Base-by-base conservation (phyloP, 2,797 vertebrate genomes). In the Sebastes cheni region DNA sequence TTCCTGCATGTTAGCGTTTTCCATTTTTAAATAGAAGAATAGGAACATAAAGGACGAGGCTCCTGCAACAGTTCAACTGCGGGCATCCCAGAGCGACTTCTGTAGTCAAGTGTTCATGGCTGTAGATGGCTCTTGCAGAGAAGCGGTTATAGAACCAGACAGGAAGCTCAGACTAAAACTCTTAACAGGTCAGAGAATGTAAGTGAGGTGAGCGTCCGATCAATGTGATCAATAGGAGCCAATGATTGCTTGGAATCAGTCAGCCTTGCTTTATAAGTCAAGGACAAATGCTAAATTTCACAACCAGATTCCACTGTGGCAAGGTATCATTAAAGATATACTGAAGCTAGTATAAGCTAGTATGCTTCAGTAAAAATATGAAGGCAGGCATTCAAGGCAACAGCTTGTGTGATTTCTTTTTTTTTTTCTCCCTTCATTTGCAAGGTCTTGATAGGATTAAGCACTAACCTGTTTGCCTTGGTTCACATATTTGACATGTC, bases 181-280 rank as follows among this genome's bases (percentile, higher is more conserved):
- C 76, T 73, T 55, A 32, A 74, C 69, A 77, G 79, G 83, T 85
- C 83, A 82, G 64, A 75, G 65, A 68, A 86, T 10, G 34, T 81
- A 83, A 86, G 67, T 58, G 83, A 89, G 80, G 83, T 83, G 79
- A 81, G 80, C 67, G 5, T 73, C 54, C 7, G 75, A 86, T 91
- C 88, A 61, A 80, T 88, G 67, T 73, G 72, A 86, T 93, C 92
- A 84, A 91, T 88, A 84, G 8, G 62, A 78, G 29, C 77, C 64
- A 85, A 81, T 84, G 73, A 84, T 86, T 81, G 72, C 86, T 81
- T 68, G 32, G 78, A 90, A 92, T 88, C 72, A 27, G 70, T 84
- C 56, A 76, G 76, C 68, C 64, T 82, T 65, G 4, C 66, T 84
- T 86, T 69, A 79, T 80, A 87, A 84, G 72, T 83, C 88, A 88